Base-by-base conservation (phyloP, 2,797 vertebrate species). In the Rhinichthys osculus region DNA sequence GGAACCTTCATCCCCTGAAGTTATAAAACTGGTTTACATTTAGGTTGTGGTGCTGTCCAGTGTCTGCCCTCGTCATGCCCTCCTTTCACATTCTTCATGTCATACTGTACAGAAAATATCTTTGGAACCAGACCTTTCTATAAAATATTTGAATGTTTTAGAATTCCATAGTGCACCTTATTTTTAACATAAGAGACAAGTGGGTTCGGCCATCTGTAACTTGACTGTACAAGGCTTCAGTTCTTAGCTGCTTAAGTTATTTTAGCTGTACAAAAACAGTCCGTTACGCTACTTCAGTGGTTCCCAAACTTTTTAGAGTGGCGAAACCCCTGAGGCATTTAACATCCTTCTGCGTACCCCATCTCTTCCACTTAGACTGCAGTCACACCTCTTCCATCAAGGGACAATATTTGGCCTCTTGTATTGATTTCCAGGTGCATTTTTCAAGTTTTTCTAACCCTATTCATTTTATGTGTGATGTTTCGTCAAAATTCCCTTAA, bases 1-100 rank as follows among this genome's bases (percentile, higher is more conserved):
- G 77, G 74, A 86, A 88, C 71, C 44, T 86, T 89, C 79, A 84
- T 89, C 81, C 86, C 81, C 83, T 87, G 69, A 90, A 89, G 90
- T 90, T 86, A 86, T 64, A 89, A 64, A 87, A 82, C 82, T 89
- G 83, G 85, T 92, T 88, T 90, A 80, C 66, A 87, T 92, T 92
- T 90, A 88, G 81, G 47, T 82, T 85, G 84, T 87, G 84, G 84
- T 89, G 84, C 85, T 88, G 84, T 83, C 76, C 64, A 87, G 71
- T 87, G 77, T 81, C 82, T 87, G 66, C 81, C 40, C 78, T 72
- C 57, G 35, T 78, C 50, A 72, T 80, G 64, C 85, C 72, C 79
- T 87, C 77, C 30, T 81, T 83, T 83, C 72, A 85, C 50, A 80
- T 87, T 54, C 72, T 88, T 88, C 3, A 54, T 82, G 35, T 40